Percentiles rank a stretch among this genome's conserved stretches.
These are phyloP conservation scores for Sebastes iracundus DNA, from an alignment of 2,797 vertebrate genomes.

Conservation along the genomic window DNA sequence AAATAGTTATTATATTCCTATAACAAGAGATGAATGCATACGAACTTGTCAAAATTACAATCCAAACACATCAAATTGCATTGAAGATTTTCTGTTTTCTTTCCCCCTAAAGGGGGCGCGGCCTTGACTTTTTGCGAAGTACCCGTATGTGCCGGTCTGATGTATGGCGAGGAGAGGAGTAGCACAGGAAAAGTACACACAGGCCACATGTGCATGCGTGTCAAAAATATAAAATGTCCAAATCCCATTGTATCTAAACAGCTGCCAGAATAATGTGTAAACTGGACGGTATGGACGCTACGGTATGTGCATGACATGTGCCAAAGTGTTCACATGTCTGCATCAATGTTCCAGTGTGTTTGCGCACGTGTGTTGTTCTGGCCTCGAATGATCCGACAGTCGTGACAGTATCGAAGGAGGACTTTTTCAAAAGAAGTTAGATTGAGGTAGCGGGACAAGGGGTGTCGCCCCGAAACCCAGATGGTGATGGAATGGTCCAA, in stretches of 20 bases:
- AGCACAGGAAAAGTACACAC: conserved; percentile 4
- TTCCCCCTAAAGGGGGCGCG: too few species aligned
- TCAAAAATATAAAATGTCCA: conserved; percentile 24
- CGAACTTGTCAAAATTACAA: too few species aligned
- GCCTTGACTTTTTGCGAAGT: too few species aligned
- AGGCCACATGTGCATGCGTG: conserved; percentile 19
- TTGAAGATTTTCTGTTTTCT: too few species aligned
- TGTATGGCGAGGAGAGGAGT: conserved; percentile 2
- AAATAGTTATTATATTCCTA: too few species aligned
- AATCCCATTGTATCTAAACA: conserved; percentile 25
- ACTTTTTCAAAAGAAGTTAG: conserved; percentile 63
- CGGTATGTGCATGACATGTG: conserved; percentile 18
- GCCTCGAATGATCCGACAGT: conserved; percentile 17
- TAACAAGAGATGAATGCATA: too few species aligned
- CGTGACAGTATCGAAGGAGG: conserved; percentile 41
- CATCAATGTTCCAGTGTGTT: background rate
- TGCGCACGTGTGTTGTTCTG: conserved; percentile 11
- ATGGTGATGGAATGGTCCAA: conserved; percentile 67
- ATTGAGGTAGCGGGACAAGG: conserved; percentile 29
- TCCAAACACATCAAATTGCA: too few species aligned
- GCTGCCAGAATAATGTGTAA: conserved; percentile 34
- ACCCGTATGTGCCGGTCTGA: too few species aligned
- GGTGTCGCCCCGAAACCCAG: conserved; percentile 59
- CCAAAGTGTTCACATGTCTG: conserved; percentile 18
- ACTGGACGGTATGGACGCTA: background rate